Base-by-base conservation (phyloP, 2,113 vertebrate genomes). In the Ornithorhynchus anatinus region DNA sequence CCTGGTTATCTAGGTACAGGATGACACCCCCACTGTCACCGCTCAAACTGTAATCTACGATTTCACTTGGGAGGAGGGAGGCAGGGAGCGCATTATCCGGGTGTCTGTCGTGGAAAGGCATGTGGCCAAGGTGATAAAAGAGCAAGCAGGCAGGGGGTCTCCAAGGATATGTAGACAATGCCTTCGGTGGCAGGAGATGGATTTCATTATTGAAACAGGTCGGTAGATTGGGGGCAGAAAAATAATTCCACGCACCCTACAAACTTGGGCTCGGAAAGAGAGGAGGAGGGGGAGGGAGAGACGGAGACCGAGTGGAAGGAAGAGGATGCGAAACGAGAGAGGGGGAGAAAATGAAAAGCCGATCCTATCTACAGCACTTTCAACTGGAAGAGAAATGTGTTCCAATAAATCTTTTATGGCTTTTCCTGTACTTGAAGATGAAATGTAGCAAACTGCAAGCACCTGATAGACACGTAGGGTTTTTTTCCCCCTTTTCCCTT, bases 81-180 rank as follows among this genome's bases (percentile, higher is more conserved):
- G 80, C 89, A 84, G 85, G 63, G 82, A 68, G 81, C 80, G 76
- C 38, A 73, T 89, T 91, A 89, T 87, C 77, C 51, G 85, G 85
- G 66, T 77, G 63, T 92, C 89, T 88, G 82, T 82, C 86, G 84
- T 88, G 86, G 75, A 77, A 87, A 90, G 57, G 50, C 53, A 72
- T 81, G 69, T 64, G 14, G 79, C 83, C 77, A 35, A 38, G 85
- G 75, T 86, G 90, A 90, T 92, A 84, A 90, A 91, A 82, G 76
- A 76, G 72, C 82, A 59, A 80, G 69, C 65, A 86, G 83, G 82
- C 31, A 44, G 85, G 81, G 77, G 81, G 80, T 91, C 88, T 88
- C 91, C 63, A 70, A 85, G 87, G 87, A 86, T 86, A 78, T 88
- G 77, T 79, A 90, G 84, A 88, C 89, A 91, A 89, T 78, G 74